phyloP scores from a whole-genome alignment of 1,140 invertebrate species.

The Pentalonia nigronervosa region DNA sequence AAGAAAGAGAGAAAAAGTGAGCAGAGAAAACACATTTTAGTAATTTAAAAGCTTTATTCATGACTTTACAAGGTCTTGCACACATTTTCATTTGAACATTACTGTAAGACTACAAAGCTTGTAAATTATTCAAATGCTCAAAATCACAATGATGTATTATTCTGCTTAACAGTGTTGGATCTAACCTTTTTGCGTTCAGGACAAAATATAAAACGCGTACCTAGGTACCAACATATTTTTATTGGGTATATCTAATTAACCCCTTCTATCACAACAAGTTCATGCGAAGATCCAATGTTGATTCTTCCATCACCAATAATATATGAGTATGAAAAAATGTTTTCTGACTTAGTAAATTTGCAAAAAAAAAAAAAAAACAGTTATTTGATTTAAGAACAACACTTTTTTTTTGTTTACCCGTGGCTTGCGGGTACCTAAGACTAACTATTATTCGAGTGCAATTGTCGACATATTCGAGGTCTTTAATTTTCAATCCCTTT shows the following conservation, averaged over 20 bases:
- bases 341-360: background rate
- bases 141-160: constrained; percentile 24
- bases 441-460: background rate
- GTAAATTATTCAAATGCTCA: constrained; percentile 39
- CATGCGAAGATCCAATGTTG: background rate
- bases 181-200: background rate
- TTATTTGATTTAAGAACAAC: background rate
- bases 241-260: background rate
- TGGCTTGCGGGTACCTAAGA: background rate
- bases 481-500: background rate
- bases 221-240: background rate
- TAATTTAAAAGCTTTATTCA: constrained; percentile 42
- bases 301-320: background rate
- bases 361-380: background rate
- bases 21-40: background rate
- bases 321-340: background rate
- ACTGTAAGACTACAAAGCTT: background rate
- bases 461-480: background rate
- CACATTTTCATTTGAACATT: constrained; percentile 38
- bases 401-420: background rate
- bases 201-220: background rate
- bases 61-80: background rate
- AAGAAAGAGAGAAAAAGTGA: background rate
- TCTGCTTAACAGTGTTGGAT: background rate
- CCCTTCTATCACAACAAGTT: background rate